Evolutionary conservation across 1,140 invertebrate species (phyloP).

Genomic region (Oreohelix idahoensis): DNA sequence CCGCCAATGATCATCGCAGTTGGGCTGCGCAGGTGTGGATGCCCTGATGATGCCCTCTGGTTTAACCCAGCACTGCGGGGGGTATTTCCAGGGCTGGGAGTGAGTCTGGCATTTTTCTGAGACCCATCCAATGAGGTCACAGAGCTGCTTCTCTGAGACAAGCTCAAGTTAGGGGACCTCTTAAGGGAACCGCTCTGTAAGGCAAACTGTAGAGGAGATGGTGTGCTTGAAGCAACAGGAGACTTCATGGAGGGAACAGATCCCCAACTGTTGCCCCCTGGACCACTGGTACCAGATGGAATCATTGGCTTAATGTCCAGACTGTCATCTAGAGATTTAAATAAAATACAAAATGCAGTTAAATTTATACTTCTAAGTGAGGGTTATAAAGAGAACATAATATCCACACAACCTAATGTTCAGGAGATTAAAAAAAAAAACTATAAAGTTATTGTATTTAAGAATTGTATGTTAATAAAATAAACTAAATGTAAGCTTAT

Average conservation of each 20-base stretch:
- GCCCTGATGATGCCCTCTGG: slow-evolving; percentile 42
- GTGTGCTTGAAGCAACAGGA: not conserved
- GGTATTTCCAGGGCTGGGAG: slow-evolving; percentile 48
- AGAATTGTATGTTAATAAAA: no score
- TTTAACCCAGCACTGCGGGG: slow-evolving; percentile 29
- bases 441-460: no score
- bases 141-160: slow-evolving; percentile 41
- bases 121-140: slow-evolving; percentile 45
- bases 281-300: not conserved
- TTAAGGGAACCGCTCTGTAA: slow-evolving; percentile 12
- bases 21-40: slow-evolving; percentile 61
- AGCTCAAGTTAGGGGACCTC: not conserved
- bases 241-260: slow-evolving; percentile 18
- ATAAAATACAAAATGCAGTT: not conserved
- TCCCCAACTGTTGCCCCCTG: slow-evolving; percentile 8
- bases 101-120: slow-evolving; percentile 60
- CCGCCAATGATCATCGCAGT: slow-evolving; percentile 21
- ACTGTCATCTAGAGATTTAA: not conserved
- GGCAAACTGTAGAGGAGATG: not conserved
- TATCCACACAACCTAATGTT: no score
- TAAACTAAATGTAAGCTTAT: no score
- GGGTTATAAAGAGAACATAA: no score
- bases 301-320: slow-evolving; percentile 21
- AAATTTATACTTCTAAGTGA: no score
- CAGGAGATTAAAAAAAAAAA: no score